A percentile compares a stretch with the other conserved stretches of the same genome.
phyloP scores from a whole-genome alignment of 2,113 vertebrate species.

The Leucopsar rothschildi region DNA sequence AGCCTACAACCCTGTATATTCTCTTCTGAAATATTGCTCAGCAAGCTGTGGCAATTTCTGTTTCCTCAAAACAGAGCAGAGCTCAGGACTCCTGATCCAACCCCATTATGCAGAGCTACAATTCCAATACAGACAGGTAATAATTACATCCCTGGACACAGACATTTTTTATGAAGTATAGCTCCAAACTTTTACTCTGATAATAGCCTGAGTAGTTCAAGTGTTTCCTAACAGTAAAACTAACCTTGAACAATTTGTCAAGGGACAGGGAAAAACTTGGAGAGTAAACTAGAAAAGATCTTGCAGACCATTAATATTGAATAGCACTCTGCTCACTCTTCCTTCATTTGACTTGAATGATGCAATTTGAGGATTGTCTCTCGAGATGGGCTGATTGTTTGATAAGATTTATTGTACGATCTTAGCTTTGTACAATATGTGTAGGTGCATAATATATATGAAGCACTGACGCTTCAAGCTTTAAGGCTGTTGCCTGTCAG shows the following conservation, averaged over 20 bases:
- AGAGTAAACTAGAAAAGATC: background rate
- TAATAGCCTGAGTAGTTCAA: background rate
- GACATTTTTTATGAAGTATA: background rate
- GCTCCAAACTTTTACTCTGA: background rate
- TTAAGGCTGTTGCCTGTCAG: background rate
- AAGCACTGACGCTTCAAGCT: background rate
- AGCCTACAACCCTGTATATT: background rate
- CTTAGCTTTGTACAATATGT: background rate
- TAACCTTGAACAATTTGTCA: conserved; percentile 18
- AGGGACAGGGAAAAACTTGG: background rate
- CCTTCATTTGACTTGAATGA: background rate
- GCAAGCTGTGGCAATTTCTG: background rate
- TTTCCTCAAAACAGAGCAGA: background rate
- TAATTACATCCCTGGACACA: background rate
- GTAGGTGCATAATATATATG: background rate
- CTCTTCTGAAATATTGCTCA: background rate
- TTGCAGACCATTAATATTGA: background rate
- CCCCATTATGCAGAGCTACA: background rate
- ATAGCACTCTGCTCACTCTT: conserved; percentile 1
- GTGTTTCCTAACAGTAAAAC: background rate
- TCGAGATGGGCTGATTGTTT: background rate
- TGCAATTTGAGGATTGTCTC: background rate
- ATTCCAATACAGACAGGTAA: background rate
- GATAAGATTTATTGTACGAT: background rate
- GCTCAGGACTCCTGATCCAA: background rate